phyloP scores from a whole-genome alignment of 2,888 invertebrate species.

The Athripsodes cinereus region DNA sequence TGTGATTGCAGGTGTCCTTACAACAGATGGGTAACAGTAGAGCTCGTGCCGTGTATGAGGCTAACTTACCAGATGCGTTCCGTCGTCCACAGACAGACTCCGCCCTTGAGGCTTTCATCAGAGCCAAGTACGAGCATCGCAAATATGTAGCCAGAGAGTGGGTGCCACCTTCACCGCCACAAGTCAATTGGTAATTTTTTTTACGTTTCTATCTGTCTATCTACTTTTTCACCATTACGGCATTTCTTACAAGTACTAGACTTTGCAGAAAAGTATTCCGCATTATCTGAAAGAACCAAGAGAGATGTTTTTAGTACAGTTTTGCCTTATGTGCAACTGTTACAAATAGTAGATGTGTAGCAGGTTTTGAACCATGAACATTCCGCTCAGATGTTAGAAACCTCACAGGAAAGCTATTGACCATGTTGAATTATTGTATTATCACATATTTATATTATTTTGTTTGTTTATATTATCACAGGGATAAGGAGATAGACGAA shows the following conservation, averaged over 20 bases:
- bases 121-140: slow-evolving; percentile 98
- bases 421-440: too few species aligned
- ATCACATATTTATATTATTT: not conserved
- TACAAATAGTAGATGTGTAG: too few species aligned
- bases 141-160: slow-evolving; percentile 98
- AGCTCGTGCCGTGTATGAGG: slow-evolving; percentile 95
- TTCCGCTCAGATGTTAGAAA: too few species aligned
- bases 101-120: slow-evolving; percentile 90
- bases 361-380: too few species aligned
- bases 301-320: too few species aligned
- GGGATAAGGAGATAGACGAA: slow-evolving; percentile 85
- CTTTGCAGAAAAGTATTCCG: too few species aligned
- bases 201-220: too few species aligned
- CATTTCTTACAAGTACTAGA: too few species aligned
- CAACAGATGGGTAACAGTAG: slow-evolving; percentile 98
- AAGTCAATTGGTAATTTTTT: slow-evolving; percentile 59
- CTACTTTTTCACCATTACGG: too few species aligned
- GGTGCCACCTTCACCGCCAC: slow-evolving; percentile 82
- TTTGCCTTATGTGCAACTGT: too few species aligned
- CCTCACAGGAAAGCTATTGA: too few species aligned
- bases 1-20: slow-evolving; percentile 52
- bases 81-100: slow-evolving; percentile 92
- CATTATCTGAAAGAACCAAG: too few species aligned
- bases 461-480: slow-evolving; percentile 40
- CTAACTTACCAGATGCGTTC: slow-evolving; percentile 92